phyloP scores from a whole-genome alignment of 2,888 invertebrate species.

The Hartigia nigra region DNA sequence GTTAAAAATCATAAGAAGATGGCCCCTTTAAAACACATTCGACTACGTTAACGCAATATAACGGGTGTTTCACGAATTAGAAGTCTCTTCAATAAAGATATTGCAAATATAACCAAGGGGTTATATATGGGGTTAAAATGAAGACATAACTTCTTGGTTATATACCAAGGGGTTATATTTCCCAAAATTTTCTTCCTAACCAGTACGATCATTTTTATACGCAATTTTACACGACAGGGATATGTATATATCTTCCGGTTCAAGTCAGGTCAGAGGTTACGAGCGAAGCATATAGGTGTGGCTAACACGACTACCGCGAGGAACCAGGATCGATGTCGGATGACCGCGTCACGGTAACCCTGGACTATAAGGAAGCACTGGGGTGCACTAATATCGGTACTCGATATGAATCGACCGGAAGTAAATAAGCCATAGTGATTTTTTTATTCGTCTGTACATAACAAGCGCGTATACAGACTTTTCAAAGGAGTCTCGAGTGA shows the following conservation, averaged over 20 bases:
- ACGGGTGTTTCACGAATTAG: too few relatives aligned
- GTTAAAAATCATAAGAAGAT: not conserved
- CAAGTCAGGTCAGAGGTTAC: not conserved
- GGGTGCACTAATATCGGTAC: not conserved
- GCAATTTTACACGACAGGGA: not conserved
- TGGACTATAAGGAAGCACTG: not conserved
- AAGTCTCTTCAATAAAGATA: too few relatives aligned
- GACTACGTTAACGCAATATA: too few relatives aligned
- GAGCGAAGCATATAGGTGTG: slow-evolving; percentile 27
- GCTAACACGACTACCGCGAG: slow-evolving; percentile 19
- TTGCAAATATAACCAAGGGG: too few relatives aligned
- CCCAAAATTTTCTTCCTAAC: too few relatives aligned
- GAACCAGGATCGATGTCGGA: slow-evolving; percentile 34
- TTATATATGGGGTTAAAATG: too few relatives aligned
- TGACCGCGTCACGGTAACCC: slow-evolving; percentile 21
- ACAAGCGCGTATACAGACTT: not conserved
- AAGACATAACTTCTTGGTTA: too few relatives aligned
- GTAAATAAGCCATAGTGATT: not conserved
- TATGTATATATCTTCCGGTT: not conserved
- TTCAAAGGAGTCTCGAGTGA: not conserved
- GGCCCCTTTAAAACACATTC: too few relatives aligned
- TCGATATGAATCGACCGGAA: not conserved
- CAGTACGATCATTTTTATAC: not conserved
- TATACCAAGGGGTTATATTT: too few relatives aligned
- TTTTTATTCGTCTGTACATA: not conserved